These are phyloP conservation scores for Gymnorhina tibicen DNA, from an alignment of 2,113 vertebrate genomes.

Conservation along the genomic window DNA sequence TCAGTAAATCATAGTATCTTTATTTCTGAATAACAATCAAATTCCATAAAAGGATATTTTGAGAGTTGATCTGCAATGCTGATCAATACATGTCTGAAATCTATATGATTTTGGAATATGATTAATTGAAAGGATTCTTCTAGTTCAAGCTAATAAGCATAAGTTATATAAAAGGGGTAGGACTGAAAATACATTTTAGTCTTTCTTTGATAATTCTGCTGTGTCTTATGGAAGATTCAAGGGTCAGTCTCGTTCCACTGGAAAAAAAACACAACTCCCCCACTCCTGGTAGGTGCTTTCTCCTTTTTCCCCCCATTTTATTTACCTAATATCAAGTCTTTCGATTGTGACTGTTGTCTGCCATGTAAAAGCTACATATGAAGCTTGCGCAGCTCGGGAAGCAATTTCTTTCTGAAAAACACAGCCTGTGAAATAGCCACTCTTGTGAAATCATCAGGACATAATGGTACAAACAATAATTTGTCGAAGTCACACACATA, in stretches of 20 bases:
- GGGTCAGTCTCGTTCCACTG: not conserved
- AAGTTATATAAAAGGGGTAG: not conserved
- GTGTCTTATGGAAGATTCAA: not conserved
- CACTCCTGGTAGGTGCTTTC: not conserved
- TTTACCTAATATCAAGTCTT: not conserved
- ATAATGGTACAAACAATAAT: not conserved
- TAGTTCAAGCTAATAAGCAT: not conserved
- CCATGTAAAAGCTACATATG: not conserved
- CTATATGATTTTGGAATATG: not conserved
- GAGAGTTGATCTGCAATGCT: not conserved
- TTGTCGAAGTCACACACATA: not conserved
- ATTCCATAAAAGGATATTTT: not conserved
- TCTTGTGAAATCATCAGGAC: not conserved
- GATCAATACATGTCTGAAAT: not conserved
- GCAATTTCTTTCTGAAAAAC: not conserved
- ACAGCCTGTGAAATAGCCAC: not conserved
- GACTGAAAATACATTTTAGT: fast-evolving
- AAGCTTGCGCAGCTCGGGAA: not conserved
- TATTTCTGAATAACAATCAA: not conserved
- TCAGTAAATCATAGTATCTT: not conserved
- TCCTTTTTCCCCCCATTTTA: fast-evolving
- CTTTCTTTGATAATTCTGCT: not conserved
- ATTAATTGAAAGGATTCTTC: not conserved
- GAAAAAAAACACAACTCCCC: fast-evolving
- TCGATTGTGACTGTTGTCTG: fast-evolving